Percentiles rank a stretch among this genome's conserved stretches.
Conservation (phyloP, 1,140 invertebrate species). For the Eurosta solidaginis region DNA sequence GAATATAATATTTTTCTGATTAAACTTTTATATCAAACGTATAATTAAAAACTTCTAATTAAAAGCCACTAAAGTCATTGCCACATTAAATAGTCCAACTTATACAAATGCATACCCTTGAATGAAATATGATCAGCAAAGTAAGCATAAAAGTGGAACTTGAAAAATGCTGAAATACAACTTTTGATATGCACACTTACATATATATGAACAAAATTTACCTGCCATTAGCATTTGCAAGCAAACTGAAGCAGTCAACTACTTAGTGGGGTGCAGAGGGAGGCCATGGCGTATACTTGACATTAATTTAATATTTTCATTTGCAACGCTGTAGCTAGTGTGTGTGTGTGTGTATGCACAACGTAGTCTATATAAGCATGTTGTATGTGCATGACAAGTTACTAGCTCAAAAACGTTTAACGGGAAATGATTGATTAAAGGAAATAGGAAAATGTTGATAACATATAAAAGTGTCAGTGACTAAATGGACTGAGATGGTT, state of each 20-base stretch:
- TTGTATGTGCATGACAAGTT: background rate
- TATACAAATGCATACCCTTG: background rate
- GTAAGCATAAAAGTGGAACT: no score
- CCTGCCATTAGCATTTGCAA: background rate
- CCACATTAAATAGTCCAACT: background rate
- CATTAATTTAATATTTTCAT: slow-evolving; percentile 21
- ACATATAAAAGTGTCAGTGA: background rate
- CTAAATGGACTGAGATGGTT: background rate
- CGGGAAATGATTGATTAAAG: background rate
- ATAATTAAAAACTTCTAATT: no score
- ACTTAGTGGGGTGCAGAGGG: background rate
- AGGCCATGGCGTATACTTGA: slow-evolving; percentile 12
- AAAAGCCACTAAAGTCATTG: no score
- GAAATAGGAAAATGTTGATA: slow-evolving; percentile 8
- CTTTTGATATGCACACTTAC: no score
- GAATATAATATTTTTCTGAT: no score
- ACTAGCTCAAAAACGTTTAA: background rate
- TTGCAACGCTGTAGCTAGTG: background rate
- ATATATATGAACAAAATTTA: background rate
- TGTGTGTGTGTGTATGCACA: background rate
- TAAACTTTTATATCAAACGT: no score
- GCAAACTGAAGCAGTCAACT: background rate
- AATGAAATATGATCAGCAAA: background rate
- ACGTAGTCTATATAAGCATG: no score
- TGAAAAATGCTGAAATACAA: background rate